phyloP scores from a whole-genome alignment of 1,140 invertebrate species.

The Hylyphantes graminicola region DNA sequence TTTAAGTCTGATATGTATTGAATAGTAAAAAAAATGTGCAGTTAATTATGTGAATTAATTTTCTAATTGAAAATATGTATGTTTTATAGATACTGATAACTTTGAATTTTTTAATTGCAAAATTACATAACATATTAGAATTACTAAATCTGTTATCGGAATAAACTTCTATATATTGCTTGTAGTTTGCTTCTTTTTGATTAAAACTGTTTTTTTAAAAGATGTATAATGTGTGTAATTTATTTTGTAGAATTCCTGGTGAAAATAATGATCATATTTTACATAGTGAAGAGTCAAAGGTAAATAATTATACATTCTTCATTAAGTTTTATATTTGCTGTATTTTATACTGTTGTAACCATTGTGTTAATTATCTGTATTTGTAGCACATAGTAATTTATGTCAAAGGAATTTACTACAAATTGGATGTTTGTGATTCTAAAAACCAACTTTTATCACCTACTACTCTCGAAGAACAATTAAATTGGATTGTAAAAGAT shows the following conservation, averaged over 20 bases:
- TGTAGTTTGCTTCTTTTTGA: not conserved
- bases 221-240: no score
- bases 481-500: slow-evolving; percentile 70
- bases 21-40: no score
- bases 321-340: not conserved
- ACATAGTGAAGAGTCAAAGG: slow-evolving; percentile 60
- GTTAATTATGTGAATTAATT: no score
- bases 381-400: slow-evolving; percentile 68
- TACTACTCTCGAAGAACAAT: slow-evolving; percentile 67
- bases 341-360: not conserved
- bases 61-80: no score
- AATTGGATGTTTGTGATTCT: slow-evolving; percentile 68
- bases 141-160: not conserved
- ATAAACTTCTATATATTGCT: not conserved
- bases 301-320: slow-evolving; percentile 20
- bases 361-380: not conserved
- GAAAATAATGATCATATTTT: slow-evolving; percentile 67
- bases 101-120: no score
- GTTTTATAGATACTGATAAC: no score
- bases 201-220: no score
- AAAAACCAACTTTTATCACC: slow-evolving; percentile 68
- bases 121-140: not conserved
- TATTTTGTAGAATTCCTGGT: slow-evolving; percentile 68
- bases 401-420: slow-evolving; percentile 68
- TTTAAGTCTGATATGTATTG: no score